These are phyloP conservation scores for Orussus abietinus DNA, from an alignment of 1,140 invertebrate species.

Conservation along the genomic window DNA sequence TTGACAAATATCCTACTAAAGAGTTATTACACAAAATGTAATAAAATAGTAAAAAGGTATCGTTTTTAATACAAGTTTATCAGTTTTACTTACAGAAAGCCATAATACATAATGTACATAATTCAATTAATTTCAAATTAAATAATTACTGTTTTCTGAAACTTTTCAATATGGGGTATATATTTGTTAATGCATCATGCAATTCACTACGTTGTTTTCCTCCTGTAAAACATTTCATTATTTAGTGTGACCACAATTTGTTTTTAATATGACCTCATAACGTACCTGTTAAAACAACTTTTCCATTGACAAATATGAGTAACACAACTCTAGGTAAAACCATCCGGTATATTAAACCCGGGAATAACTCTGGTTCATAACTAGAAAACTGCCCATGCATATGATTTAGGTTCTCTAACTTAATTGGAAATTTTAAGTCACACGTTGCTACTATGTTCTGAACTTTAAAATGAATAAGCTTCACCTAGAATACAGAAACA, in stretches of 20 bases:
- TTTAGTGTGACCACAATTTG: neutral
- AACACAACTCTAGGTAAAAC: slow-evolving; percentile 93
- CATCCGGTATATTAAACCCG: slow-evolving; percentile 96
- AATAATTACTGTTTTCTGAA: slow-evolving; percentile 76
- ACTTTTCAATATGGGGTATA: slow-evolving; percentile 94
- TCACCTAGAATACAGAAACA: slow-evolving; percentile 64
- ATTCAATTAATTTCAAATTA: neutral
- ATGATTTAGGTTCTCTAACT: slow-evolving; percentile 90
- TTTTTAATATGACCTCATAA: slow-evolving; percentile 7
- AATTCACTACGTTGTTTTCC: slow-evolving; percentile 91
- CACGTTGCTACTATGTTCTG: slow-evolving; percentile 99
- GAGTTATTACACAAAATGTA: too few species aligned
- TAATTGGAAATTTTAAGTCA: slow-evolving; percentile 96
- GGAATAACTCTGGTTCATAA: slow-evolving; percentile 90
- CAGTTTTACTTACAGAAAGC: too few species aligned
- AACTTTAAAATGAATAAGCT: slow-evolving; percentile 96
- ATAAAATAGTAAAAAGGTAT: too few species aligned
- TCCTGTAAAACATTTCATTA: slow-evolving; percentile 59
- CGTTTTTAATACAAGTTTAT: too few species aligned
- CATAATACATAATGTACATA: neutral
- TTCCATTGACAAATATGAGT: slow-evolving; percentile 97
- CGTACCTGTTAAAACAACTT: slow-evolving; percentile 90
- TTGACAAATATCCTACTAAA: too few species aligned
- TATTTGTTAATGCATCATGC: slow-evolving; percentile 91
- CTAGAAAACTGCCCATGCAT: slow-evolving; percentile 89